Evolutionary conservation across 1,140 invertebrate species (phyloP).

Genomic region (Lasioglossum baleicum): DNA sequence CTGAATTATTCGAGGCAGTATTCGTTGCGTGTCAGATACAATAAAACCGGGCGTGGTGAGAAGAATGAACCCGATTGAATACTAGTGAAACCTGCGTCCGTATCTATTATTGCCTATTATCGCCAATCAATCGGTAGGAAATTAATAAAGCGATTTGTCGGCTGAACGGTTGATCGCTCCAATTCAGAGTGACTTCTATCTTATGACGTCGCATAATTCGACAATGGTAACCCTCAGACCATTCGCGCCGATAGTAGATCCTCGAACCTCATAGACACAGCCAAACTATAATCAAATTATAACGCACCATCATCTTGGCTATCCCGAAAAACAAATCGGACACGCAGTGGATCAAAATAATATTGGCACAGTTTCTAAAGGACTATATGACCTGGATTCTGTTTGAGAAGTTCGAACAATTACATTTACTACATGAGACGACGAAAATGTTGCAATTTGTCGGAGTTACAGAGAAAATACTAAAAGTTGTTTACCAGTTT

Average conservation of each 20-base stretch:
- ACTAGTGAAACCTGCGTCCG: constrained; percentile 4
- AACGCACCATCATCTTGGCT: background rate
- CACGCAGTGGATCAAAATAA: too few species aligned
- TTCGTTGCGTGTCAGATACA: constrained; percentile 1
- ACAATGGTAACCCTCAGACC: background rate
- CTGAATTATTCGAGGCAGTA: constrained; percentile 27
- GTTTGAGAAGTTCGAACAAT: too few species aligned
- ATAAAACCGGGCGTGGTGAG: constrained; percentile 1
- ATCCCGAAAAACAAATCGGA: background rate
- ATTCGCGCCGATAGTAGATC: background rate
- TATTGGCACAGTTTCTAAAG: too few species aligned
- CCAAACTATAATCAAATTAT: background rate
- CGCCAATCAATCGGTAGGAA: background rate
- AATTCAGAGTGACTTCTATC: constrained; percentile 10
- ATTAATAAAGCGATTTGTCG: constrained; percentile 49
- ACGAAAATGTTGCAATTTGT: too few species aligned
- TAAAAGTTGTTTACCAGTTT: too few species aligned
- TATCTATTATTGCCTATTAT: constrained; percentile 15
- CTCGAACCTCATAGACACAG: background rate
- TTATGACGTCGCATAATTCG: background rate
- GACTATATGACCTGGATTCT: too few species aligned
- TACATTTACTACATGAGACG: too few species aligned
- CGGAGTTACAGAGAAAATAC: too few species aligned
- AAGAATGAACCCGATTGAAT: constrained; percentile 29
- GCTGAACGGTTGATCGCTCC: constrained; percentile 5